Percentiles rank a stretch among this genome's conserved stretches.
Evolutionary conservation across 2,113 vertebrate species (phyloP).

Genomic region (Labeo catla): DNA sequence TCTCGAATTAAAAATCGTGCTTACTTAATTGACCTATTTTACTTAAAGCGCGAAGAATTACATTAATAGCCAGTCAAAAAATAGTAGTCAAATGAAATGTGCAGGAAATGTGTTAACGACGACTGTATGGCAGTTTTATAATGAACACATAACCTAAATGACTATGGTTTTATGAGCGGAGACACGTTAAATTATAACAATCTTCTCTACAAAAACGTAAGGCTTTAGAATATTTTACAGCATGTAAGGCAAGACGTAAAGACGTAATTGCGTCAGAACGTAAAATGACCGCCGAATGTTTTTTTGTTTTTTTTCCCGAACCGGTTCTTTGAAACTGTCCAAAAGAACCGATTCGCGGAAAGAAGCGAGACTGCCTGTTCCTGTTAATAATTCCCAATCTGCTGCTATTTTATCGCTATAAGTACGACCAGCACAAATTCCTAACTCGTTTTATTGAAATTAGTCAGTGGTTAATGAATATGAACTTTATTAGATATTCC

Average conservation of each 20-base stretch:
- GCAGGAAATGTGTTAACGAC: background rate
- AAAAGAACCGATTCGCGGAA: background rate
- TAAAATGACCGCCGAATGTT: background rate
- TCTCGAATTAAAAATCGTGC: background rate
- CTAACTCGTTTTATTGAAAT: background rate
- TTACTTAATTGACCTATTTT: background rate
- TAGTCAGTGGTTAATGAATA: background rate
- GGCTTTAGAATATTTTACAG: background rate
- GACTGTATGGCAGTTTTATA: background rate
- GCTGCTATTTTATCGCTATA: background rate
- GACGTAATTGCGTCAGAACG: background rate
- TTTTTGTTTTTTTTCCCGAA: background rate
- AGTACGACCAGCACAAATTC: too few relatives aligned
- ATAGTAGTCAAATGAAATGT: background rate
- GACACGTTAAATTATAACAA: background rate
- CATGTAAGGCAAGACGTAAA: background rate
- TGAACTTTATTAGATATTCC: background rate
- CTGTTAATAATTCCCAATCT: background rate
- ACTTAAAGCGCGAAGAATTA: background rate
- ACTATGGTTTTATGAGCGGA: background rate
- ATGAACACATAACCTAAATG: background rate
- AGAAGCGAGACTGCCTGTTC: background rate
- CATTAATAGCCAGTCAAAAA: background rate
- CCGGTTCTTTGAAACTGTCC: background rate
- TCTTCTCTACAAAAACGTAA: background rate